Conservation (phyloP, 2,888 invertebrate species). For the Prosopocoilus inquinatus region DNA sequence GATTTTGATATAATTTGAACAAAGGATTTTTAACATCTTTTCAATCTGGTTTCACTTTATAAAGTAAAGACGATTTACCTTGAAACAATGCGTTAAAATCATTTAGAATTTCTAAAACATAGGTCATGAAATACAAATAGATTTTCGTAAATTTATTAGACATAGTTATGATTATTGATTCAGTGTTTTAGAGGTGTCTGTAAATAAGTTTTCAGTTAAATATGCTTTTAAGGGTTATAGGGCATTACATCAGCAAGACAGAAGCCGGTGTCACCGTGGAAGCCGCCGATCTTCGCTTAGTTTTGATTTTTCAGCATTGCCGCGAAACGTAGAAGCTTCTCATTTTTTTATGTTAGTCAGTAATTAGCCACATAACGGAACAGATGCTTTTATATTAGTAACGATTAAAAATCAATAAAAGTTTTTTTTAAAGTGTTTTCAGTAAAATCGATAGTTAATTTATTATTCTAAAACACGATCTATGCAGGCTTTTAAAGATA, state of each 20-base stretch:
- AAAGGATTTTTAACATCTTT: constrained; percentile 23
- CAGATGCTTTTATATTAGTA: too few relatives aligned
- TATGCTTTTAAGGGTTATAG: constrained; percentile 36
- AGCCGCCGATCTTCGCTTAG: too few relatives aligned
- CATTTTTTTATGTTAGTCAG: too few relatives aligned
- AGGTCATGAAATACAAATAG: constrained; percentile 34
- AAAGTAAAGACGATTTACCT: constrained; percentile 23
- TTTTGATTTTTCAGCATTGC: too few relatives aligned
- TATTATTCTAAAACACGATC: constrained; percentile 41
- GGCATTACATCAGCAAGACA: too few relatives aligned
- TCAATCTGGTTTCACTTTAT: constrained; percentile 17
- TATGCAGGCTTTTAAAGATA: constrained; percentile 39
- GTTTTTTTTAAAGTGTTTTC: too few relatives aligned
- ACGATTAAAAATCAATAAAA: too few relatives aligned
- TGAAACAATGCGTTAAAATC: constrained; percentile 34
- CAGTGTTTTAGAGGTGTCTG: constrained; percentile 32
- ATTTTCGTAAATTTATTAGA: constrained; percentile 32
- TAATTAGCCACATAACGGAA: too few relatives aligned
- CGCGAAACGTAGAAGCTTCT: too few relatives aligned
- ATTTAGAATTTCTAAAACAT: constrained; percentile 27
- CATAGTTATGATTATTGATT: constrained; percentile 27
- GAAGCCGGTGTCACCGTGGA: too few relatives aligned
- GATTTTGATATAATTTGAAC: constrained; percentile 19
- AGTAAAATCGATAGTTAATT: too few relatives aligned
- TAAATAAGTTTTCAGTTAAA: constrained; percentile 29